Evolutionary conservation across 2,797 vertebrate genomes (phyloP).

Genomic region (Onychomys leucogaster): DNA sequence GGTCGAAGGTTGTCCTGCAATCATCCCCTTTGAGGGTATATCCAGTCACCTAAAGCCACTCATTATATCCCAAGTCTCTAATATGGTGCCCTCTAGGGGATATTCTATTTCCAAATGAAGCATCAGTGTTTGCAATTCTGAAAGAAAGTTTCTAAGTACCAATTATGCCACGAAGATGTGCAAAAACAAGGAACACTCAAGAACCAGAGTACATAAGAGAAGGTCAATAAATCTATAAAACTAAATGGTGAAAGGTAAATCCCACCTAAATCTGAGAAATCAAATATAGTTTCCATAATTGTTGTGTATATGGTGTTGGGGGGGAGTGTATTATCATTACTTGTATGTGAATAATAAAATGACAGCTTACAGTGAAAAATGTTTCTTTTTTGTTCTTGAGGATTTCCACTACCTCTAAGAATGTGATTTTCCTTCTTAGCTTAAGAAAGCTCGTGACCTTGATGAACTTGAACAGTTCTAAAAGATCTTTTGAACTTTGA

Average conservation of each 20-base stretch:
- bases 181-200: not conserved
- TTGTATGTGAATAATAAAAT: not conserved
- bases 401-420: constrained; percentile 22
- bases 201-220: not conserved
- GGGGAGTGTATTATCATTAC: not conserved
- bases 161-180: not conserved
- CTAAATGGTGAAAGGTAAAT: not conserved
- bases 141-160: not conserved
- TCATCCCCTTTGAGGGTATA: not conserved
- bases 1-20: not conserved
- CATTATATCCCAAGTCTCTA: not conserved
- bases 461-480: not conserved
- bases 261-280: not conserved
- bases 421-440: not conserved
- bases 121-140: not conserved
- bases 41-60: not conserved
- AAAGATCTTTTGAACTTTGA: constrained; percentile 38
- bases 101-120: not conserved
- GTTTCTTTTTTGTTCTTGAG: constrained; percentile 40
- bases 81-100: no score
- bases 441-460: constrained; percentile 14
- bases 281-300: not conserved
- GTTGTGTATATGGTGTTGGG: not conserved
- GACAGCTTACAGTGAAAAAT: not conserved
- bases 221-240: not conserved